Percentiles rank a stretch among this genome's conserved stretches.
phyloP scores from a whole-genome alignment of 2,797 vertebrate genomes.

The Hippopotamyrus pictus region DNA sequence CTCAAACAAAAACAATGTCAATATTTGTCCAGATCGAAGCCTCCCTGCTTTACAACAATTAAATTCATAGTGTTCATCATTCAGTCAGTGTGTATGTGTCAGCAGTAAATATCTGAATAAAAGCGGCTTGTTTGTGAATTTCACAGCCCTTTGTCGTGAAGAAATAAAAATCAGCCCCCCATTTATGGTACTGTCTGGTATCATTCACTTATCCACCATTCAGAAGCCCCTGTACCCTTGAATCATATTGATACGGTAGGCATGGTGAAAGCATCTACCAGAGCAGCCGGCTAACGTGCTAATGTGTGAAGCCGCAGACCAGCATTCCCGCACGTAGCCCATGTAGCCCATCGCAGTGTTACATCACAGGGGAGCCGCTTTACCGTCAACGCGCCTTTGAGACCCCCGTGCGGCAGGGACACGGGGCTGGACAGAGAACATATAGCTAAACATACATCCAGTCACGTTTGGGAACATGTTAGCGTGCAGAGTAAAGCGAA shows the following conservation, averaged over 20 bases:
- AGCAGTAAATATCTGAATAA: background rate
- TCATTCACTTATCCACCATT: background rate
- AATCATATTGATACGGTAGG: background rate
- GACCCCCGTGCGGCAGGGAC: background rate
- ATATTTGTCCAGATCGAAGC: background rate
- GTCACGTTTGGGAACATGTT: conserved; percentile 21
- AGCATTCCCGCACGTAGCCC: background rate
- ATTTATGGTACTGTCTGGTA: background rate
- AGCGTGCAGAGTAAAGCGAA: conserved; percentile 47
- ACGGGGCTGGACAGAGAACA: background rate
- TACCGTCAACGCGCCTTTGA: background rate
- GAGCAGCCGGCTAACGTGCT: background rate
- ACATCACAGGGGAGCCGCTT: background rate
- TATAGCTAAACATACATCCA: background rate
- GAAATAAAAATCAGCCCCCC: background rate
- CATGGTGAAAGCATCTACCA: background rate
- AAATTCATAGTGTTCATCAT: background rate
- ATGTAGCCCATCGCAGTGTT: background rate
- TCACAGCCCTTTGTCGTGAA: background rate
- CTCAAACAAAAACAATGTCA: background rate
- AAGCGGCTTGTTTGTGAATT: background rate
- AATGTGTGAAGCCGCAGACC: background rate
- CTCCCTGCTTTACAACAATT: background rate
- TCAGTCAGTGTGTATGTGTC: background rate
- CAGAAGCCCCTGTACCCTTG: background rate